phyloP scores from a whole-genome alignment of 1,140 invertebrate species.

The Apis dorsata region DNA sequence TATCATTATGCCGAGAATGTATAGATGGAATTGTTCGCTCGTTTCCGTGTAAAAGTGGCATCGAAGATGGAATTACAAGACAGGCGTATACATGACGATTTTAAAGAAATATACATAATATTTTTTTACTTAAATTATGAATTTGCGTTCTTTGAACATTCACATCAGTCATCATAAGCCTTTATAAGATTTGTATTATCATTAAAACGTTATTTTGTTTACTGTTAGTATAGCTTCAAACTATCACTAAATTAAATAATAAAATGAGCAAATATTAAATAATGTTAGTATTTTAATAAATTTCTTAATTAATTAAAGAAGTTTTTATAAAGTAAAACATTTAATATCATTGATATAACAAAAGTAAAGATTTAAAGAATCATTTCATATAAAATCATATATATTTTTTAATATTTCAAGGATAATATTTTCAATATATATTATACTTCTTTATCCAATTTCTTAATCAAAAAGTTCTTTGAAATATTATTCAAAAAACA shows the following conservation, averaged over 20 bases:
- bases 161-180: background rate
- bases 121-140: constrained; percentile 16
- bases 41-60: constrained; percentile 12
- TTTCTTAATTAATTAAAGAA: background rate
- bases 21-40: constrained; percentile 9
- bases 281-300: background rate
- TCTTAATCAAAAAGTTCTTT: background rate
- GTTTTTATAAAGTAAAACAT: background rate
- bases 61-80: constrained; percentile 30
- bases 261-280: background rate
- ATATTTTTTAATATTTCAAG: background rate
- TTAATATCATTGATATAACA: background rate
- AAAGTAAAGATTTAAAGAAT: background rate
- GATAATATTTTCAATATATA: background rate
- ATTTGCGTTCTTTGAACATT: background rate
- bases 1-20: constrained; percentile 24
- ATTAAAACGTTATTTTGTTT: background rate
- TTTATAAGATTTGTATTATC: background rate
- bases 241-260: constrained; percentile 1
- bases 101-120: constrained; percentile 14
- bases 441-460: background rate
- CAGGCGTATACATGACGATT: background rate
- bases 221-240: too few species aligned
- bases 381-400: background rate
- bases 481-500: too few species aligned